Conservation (phyloP, 35 echinoderm and acorn worm genomes). For the Apostichopus japonicus region DNA sequence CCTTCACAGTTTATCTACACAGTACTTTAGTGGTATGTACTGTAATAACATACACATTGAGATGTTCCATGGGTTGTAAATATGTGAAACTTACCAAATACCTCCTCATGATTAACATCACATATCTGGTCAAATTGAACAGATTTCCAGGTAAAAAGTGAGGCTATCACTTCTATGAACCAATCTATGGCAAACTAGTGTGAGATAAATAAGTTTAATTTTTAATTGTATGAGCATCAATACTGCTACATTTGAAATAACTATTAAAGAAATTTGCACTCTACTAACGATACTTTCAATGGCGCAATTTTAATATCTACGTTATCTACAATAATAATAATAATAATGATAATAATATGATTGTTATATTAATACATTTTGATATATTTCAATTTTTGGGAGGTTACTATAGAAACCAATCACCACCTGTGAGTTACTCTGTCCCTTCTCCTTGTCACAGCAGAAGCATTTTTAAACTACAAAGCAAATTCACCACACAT, state of each 20-base stretch:
- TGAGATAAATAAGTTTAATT: neutral
- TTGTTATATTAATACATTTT: neutral
- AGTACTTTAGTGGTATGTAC: too few species aligned
- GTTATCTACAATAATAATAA: neutral
- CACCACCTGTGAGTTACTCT: neutral
- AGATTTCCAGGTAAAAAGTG: neutral
- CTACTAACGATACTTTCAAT: neutral
- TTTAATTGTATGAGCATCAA: neutral
- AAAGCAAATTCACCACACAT: slow-evolving; percentile 38
- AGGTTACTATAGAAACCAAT: neutral
- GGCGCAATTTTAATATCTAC: neutral
- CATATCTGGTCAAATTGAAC: too few species aligned
- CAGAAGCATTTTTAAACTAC: slow-evolving; percentile 21
- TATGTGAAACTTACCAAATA: too few species aligned
- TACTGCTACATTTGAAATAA: neutral
- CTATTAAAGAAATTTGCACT: neutral
- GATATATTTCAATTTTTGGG: neutral
- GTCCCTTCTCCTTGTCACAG: slow-evolving; percentile 39
- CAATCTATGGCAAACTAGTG: neutral
- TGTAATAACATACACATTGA: too few species aligned
- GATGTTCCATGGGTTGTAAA: too few species aligned
- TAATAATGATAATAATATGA: neutral
- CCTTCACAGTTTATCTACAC: too few species aligned
- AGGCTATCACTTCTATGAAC: neutral
- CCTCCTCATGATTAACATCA: too few species aligned